Base-by-base conservation (phyloP, 92 coral and sea anemone species). In the Virgularia gustaviana region DNA sequence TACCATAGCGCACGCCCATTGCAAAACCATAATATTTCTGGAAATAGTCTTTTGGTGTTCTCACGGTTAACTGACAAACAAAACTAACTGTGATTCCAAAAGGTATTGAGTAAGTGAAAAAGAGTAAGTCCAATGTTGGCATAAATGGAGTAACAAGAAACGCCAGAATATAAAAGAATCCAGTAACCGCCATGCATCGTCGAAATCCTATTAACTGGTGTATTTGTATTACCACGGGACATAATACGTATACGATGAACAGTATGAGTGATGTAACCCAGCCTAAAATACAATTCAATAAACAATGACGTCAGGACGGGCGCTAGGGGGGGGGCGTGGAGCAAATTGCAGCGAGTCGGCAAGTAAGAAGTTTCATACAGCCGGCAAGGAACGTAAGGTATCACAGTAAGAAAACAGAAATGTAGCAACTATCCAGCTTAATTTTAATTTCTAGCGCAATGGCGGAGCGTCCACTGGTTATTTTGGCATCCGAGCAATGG, bases 121-220 rank as follows among this genome's bases (percentile, higher is more conserved):
- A 65, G 16, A 65, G 31, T 16, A 24, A 65, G 13, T 39, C 45
- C 9, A 33, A 24, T 2, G 55, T 38, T 6, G 73, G 55, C 23
- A 44, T 49, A 13, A 44, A 65, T 42, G 73, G 73, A 22, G 73
- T 65, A 2, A 38, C 28, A n/a, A 65, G 36, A 39, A 36, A 65
- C 2, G 52, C 11, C 2, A 65, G 10, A 33, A 42, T 12, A 15
- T 28, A 35, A 6, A 65, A 42, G 18, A 39, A 7, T 6, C 56
- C 55, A 9, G 73, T 22, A 16, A 25, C 18, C 6, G 45, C 10
- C 25, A 33, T 16, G 52, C 42, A 30, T 36, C 36, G 19, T 43
- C 56, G 73, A n/a, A 65, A 39, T 65, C 73, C 73, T 25, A 65
- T 42, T 22, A 35, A 57, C 31, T 20, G 73, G 20, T n/a, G 30